Evolutionary conservation across 2,113 vertebrate species (phyloP).

Genomic region (Okapia johnstoni): DNA sequence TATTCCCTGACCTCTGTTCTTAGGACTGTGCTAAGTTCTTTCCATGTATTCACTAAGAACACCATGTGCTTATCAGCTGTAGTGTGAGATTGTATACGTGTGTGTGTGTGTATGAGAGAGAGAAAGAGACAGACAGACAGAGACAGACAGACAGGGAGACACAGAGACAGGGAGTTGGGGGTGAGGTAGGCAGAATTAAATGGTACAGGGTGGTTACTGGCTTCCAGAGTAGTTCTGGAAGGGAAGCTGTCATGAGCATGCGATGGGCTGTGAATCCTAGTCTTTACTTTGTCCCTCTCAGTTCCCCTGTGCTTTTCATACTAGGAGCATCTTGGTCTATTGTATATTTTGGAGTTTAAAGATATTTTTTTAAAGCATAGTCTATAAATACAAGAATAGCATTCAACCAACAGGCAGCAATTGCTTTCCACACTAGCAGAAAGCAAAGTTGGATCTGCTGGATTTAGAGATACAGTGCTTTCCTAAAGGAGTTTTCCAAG

Average conservation of each 20-base stretch:
- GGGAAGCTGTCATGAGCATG: background rate
- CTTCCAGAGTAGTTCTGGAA: background rate
- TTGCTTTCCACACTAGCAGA: background rate
- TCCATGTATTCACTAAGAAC: background rate
- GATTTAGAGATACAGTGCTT: background rate
- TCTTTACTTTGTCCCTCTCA: background rate
- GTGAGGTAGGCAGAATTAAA: background rate
- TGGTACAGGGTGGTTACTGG: background rate
- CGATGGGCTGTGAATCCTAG: background rate
- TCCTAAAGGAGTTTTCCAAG: background rate
- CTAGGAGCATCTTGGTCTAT: background rate
- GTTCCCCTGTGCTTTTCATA: background rate
- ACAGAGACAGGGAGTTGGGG: background rate
- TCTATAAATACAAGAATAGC: background rate
- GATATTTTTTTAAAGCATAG: background rate
- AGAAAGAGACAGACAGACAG: accelerated
- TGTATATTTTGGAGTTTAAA: background rate
- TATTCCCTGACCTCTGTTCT: background rate
- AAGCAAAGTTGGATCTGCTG: background rate
- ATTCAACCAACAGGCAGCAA: background rate
- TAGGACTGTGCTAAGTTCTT: background rate
- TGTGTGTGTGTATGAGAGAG: background rate
- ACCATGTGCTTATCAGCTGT: background rate
- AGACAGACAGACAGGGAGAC: background rate
- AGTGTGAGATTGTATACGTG: background rate